A percentile compares a stretch with the other conserved stretches of the same genome.
These are phyloP conservation scores for Eolophus roseicapilla DNA, from an alignment of 2,113 vertebrate genomes.

Conservation along the genomic window DNA sequence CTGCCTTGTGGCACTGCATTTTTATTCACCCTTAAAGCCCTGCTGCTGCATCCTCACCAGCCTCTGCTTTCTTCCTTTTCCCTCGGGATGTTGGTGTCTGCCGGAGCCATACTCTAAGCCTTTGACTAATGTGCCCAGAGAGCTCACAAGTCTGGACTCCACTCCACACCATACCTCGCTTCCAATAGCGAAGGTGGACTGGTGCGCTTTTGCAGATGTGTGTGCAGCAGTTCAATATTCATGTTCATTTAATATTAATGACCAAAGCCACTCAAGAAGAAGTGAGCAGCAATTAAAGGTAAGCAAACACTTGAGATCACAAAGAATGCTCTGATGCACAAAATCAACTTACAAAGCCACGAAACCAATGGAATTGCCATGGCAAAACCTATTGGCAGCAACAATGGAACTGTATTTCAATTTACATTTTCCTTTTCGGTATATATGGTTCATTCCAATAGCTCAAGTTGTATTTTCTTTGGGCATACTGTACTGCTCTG, in stretches of 20 bases:
- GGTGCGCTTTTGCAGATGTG: background rate
- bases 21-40: background rate
- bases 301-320: background rate
- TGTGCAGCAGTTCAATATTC: background rate
- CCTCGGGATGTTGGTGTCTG: background rate
- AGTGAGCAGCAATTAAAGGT: background rate
- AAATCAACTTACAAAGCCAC: background rate
- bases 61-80: background rate
- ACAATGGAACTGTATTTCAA: background rate
- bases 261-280: background rate
- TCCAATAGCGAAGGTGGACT: background rate
- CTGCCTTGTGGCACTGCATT: background rate
- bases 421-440: conserved; percentile 48
- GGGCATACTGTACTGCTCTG: background rate
- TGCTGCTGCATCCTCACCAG: background rate
- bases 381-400: background rate
- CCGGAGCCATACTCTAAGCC: background rate
- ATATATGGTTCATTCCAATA: conserved; percentile 35
- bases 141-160: background rate
- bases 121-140: background rate
- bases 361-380: background rate
- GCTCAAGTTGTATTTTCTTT: conserved; percentile 48
- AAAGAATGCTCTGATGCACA: background rate
- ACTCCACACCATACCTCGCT: background rate
- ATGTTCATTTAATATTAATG: conserved; percentile 14